Conservation (phyloP, 2,113 vertebrate species). For the Setophaga petechia region DNA sequence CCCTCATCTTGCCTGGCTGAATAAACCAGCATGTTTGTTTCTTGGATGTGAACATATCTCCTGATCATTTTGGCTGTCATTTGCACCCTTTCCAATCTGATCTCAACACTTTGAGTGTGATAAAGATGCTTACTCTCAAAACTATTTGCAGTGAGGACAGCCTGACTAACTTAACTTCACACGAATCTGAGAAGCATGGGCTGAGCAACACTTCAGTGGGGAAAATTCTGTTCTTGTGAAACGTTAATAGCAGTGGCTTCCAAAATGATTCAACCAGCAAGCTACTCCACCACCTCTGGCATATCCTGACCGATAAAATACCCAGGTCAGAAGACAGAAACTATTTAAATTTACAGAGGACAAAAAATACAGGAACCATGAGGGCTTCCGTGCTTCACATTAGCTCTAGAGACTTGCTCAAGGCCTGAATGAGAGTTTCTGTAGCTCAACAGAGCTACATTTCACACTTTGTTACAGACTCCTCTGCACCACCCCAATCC, state of each 20-base stretch:
- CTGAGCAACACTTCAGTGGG: neutral
- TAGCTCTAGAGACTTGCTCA: neutral
- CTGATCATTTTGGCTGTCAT: neutral
- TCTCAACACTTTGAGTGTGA: neutral
- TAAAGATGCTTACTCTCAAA: neutral
- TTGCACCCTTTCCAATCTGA: neutral
- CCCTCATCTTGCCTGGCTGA: neutral
- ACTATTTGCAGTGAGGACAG: neutral
- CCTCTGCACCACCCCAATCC: neutral
- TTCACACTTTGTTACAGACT: neutral
- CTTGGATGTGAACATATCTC: neutral
- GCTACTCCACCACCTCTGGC: neutral
- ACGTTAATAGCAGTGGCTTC: neutral
- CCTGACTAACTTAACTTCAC: neutral
- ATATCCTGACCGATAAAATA: neutral
- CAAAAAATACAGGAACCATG: neutral
- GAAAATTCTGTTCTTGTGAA: neutral
- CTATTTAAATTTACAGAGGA: neutral
- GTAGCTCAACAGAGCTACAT: neutral
- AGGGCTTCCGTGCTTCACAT: rapidly evolving
- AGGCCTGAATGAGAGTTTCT: neutral
- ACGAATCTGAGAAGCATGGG: neutral
- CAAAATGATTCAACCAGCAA: neutral
- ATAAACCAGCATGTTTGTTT: neutral
- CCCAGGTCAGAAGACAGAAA: neutral